These are phyloP conservation scores for Zelleria hepariella DNA, from an alignment of 2,888 invertebrate genomes.

Conservation along the genomic window DNA sequence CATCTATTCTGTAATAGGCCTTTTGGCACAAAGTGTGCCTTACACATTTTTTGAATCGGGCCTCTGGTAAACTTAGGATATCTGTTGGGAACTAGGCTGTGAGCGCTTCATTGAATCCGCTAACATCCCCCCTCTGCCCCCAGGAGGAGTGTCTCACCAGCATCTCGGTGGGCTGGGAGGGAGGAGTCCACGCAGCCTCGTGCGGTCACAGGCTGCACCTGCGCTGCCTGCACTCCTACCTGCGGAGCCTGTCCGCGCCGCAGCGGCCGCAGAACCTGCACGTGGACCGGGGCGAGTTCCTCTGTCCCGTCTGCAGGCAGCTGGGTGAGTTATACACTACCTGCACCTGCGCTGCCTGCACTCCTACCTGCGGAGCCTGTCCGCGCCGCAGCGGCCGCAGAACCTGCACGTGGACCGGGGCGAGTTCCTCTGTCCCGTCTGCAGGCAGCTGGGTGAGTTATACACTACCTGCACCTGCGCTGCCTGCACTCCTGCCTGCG, in stretches of 20 bases:
- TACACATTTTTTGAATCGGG: too few relatives aligned
- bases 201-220: constrained; percentile 98
- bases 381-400: constrained; percentile 82
- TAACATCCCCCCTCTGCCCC: background rate
- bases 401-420: constrained; percentile 73
- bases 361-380: constrained; percentile 89
- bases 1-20: too few relatives aligned
- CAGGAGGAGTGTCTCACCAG: constrained; percentile 82
- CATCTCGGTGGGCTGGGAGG: constrained; percentile 27
- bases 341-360: constrained; percentile 93
- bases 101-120: too few relatives aligned
- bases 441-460: background rate
- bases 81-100: too few relatives aligned
- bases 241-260: constrained; percentile 85
- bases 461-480: constrained; percentile 78
- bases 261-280: constrained; percentile 82
- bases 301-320: constrained; percentile 95
- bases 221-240: constrained; percentile 92
- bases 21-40: too few relatives aligned
- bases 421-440: background rate
- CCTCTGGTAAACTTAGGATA: too few relatives aligned
- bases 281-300: constrained; percentile 84
- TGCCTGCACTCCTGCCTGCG: constrained; percentile 93
- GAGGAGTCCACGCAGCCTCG: constrained; percentile 93
- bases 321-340: constrained; percentile 24